Evolutionary conservation across 2,888 invertebrate genomes (phyloP), one percentile per base, ranked within the genome.

Genomic region (Pilophorus perplexus): DNA sequence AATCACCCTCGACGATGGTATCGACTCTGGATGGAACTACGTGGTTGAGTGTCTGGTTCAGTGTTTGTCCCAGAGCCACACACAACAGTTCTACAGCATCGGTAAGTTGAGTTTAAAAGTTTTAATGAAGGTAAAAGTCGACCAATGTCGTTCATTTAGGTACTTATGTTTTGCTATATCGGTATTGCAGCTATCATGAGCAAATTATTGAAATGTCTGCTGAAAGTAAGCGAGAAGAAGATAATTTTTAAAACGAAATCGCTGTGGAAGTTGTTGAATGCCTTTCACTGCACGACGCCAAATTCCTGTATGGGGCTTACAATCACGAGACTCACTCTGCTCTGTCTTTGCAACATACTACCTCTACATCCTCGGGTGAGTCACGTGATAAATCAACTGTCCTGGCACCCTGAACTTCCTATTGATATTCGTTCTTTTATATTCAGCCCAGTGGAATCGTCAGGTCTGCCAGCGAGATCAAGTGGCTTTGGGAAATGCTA

Each of bases 221-320:
- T 69, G 4, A 18, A 52, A 28, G 42, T 66, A 0, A 57, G 62
- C 8, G 67, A 57, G 22, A 37, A 40, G 14, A 27, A 42, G 22
- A 52, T 59, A 16, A 28, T 27, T 2, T 22, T 55, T 4, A 60
- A 60, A 22, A 59, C 59, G 2, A 68, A 66, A 52, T 14, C 64
- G 14, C 77, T 80, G 25, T 76, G 77, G 67, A 81, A 82, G 71
- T 73, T 83, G 6, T 76, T 82, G 5, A 75, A 78, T 14, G 80
- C 82, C 0, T 83, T 83, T 73, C 81, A 82, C 71, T 77, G 76
- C 66, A 78, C 78, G 72, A 80, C 80, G 1, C 70, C 74, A 0
- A 77, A 80, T n/a, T 82, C 81, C 38, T 79, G 81, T 40, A 82
- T 83, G 83, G 83, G 82, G 1, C 73, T 82, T 6, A 81, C 80